phyloP scores from a whole-genome alignment of 1,140 invertebrate genomes.

The Cardiocondyla obscurior region DNA sequence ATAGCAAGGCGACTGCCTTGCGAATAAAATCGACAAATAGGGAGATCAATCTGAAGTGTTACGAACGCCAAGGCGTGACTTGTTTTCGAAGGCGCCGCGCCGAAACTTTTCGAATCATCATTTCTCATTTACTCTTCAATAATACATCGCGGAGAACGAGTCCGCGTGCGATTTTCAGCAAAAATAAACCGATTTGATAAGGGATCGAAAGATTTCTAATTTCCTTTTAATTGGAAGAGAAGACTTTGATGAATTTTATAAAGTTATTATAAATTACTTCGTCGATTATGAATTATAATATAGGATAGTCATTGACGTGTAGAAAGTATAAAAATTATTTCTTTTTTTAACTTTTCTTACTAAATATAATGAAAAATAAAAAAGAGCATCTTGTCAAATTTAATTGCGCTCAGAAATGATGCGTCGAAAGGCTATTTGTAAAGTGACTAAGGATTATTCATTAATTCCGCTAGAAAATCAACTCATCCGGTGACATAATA shows the following conservation, averaged over 20 bases:
- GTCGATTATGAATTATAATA: background rate
- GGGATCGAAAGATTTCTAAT: background rate
- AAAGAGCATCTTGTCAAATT: background rate
- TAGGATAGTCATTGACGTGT: background rate
- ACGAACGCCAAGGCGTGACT: background rate
- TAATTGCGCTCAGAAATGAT: background rate
- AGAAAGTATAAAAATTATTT: background rate
- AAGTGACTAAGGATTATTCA: background rate
- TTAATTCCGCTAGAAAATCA: background rate
- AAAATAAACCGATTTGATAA: background rate
- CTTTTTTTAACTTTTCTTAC: background rate
- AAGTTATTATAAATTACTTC: background rate
- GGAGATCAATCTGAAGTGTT: background rate
- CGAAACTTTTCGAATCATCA: background rate
- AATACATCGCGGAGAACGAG: background rate
- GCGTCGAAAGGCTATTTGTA: background rate
- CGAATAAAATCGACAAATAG: background rate
- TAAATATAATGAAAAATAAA: background rate
- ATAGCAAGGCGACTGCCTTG: background rate
- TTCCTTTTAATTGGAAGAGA: background rate
- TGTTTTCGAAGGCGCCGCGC: background rate
- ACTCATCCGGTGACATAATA: conserved; percentile 41
- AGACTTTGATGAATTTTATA: background rate
- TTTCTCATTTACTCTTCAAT: background rate
- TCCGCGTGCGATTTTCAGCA: background rate